These are phyloP conservation scores for Onthophagus taurus DNA, from an alignment of 1,140 invertebrate genomes.

Conservation along the genomic window DNA sequence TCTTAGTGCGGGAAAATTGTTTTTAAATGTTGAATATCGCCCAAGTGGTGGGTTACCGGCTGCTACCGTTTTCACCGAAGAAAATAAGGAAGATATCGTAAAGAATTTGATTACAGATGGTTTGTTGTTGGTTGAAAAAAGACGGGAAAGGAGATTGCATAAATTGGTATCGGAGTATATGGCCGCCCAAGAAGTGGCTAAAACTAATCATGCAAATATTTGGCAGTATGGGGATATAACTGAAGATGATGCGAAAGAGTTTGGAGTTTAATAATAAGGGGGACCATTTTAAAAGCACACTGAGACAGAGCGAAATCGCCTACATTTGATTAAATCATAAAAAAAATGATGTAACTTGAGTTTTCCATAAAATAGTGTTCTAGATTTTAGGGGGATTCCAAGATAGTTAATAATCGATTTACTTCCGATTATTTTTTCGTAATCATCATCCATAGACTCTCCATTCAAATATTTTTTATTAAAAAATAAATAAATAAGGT, in stretches of 20 bases:
- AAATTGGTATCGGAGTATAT: constrained; percentile 76
- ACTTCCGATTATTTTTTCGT: too few species aligned
- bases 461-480: too few species aligned
- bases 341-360: constrained; percentile 11
- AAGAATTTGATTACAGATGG: constrained; percentile 81
- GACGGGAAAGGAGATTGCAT: constrained; percentile 70
- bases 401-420: too few species aligned
- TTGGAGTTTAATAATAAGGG: constrained; percentile 44
- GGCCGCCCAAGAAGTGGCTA: constrained; percentile 75
- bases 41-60: constrained; percentile 51
- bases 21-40: constrained; percentile 66
- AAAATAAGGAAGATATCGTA: constrained; percentile 71
- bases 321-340: constrained; percentile 13
- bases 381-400: constrained; percentile 11
- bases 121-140: constrained; percentile 67
- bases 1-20: constrained; percentile 50
- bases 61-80: constrained; percentile 59
- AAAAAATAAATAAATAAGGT: too few species aligned
- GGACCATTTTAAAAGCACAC: too few species aligned
- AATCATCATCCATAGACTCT: too few species aligned
- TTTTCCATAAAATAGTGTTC: constrained; percentile 9
- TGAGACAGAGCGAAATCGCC: constrained; percentile 15
- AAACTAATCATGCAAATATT: constrained; percentile 73
- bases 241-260: constrained; percentile 89
- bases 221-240: constrained; percentile 96